These are phyloP conservation scores for Triplophysa bombifrons DNA, from an alignment of 2,797 vertebrate species.

Conservation along the genomic window DNA sequence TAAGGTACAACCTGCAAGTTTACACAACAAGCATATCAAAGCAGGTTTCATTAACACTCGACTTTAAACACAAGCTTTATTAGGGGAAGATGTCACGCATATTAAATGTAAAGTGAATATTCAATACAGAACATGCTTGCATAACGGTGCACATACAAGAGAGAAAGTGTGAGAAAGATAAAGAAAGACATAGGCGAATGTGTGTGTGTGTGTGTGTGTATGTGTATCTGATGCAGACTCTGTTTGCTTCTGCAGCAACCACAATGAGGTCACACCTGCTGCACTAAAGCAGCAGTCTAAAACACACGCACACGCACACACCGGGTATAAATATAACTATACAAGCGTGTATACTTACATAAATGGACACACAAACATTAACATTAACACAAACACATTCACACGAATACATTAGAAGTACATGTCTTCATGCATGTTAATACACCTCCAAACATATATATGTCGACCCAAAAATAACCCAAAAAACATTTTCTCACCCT, in stretches of 20 bases:
- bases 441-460: background rate
- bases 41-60: background rate
- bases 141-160: slow-evolving; percentile 3
- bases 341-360: too few relatives aligned
- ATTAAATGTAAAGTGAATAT: background rate
- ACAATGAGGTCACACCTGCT: slow-evolving; percentile 80
- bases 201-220: slow-evolving; percentile 53
- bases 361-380: background rate
- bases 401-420: background rate
- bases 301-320: slow-evolving; percentile 31
- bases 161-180: slow-evolving; percentile 41
- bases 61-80: background rate
- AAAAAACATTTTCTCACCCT: too few relatives aligned
- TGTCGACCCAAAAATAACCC: too few relatives aligned
- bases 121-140: background rate
- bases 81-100: background rate
- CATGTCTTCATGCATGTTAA: slow-evolving; percentile 25
- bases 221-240: slow-evolving; percentile 76
- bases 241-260: slow-evolving; percentile 70
- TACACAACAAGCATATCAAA: background rate
- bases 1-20: too few relatives aligned
- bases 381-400: slow-evolving; percentile 18
- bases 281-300: slow-evolving; percentile 60
- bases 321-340: too few relatives aligned
- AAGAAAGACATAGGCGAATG: slow-evolving; percentile 2